A percentile compares a stretch with the other conserved stretches of the same genome.
phyloP scores from a whole-genome alignment of 2,113 vertebrate genomes.

The Taurulus bubalis region DNA sequence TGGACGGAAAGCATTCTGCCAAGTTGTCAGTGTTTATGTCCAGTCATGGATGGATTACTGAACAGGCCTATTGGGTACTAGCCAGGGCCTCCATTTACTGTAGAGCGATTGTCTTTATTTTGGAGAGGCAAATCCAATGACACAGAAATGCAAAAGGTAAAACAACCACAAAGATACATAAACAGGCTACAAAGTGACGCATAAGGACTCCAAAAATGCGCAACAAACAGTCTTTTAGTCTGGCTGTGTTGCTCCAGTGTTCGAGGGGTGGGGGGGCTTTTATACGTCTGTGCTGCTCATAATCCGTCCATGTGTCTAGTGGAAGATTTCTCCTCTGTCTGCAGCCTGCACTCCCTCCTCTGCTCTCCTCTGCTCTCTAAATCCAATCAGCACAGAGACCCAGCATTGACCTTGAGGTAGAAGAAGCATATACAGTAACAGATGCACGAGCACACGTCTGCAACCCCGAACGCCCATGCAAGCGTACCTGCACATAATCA shows the following conservation, averaged over 20 bases:
- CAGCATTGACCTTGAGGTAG: constrained; percentile 74
- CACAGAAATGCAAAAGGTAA: neutral
- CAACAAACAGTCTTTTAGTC: neutral
- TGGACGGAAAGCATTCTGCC: constrained; percentile 11
- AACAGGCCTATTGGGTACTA: neutral
- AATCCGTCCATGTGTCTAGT: constrained; percentile 44
- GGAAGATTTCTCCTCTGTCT: constrained; percentile 60
- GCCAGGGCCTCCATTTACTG: neutral
- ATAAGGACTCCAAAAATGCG: neutral
- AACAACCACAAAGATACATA: neutral
- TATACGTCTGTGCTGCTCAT: constrained; percentile 24
- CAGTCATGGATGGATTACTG: constrained; percentile 16
- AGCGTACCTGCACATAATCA: constrained; percentile 44
- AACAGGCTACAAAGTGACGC: neutral
- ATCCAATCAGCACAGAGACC: constrained; percentile 74
- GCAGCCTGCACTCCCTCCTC: constrained; percentile 58
- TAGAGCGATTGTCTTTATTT: neutral
- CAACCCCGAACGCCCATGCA: constrained; percentile 29
- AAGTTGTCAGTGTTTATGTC: constrained; percentile 36
- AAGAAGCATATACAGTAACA: constrained; percentile 60
- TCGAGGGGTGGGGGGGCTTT: neutral
- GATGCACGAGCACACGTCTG: constrained; percentile 38
- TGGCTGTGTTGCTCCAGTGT: neutral
- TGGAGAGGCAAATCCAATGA: neutral
- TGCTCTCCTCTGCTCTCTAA: constrained; percentile 26